These are phyloP conservation scores for Tetrapedia diversipes DNA, from an alignment of 2,888 invertebrate species.

Conservation along the genomic window DNA sequence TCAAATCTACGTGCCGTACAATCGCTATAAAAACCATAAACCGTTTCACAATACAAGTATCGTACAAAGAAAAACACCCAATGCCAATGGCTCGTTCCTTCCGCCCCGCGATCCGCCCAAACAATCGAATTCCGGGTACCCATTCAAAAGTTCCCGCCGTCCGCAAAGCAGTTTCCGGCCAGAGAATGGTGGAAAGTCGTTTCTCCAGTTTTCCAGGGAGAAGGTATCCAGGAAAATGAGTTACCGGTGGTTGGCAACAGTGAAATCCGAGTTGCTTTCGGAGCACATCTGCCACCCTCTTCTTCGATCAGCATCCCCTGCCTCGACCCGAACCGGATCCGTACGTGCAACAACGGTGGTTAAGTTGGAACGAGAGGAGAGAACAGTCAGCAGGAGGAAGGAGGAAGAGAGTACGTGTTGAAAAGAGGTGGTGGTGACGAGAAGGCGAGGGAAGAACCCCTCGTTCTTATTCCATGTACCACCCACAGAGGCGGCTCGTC, in stretches of 20 bases:
- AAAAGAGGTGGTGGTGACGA: not conserved
- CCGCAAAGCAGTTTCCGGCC: not conserved
- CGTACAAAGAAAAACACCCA: too few relatives aligned
- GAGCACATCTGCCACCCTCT: slow-evolving; percentile 64
- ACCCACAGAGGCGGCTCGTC: slow-evolving; percentile 71
- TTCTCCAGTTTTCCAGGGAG: slow-evolving; percentile 31
- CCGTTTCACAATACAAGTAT: too few relatives aligned
- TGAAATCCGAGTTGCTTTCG: slow-evolving; percentile 49
- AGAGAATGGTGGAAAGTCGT: not conserved
- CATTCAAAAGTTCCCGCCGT: not conserved
- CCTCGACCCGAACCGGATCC: slow-evolving; percentile 49
- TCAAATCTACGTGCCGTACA: too few relatives aligned
- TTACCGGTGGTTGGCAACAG: slow-evolving; percentile 52
- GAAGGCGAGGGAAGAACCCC: slow-evolving; percentile 53
- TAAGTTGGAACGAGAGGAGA: slow-evolving; percentile 18
- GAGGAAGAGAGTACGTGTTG: too few relatives aligned
- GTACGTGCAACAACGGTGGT: slow-evolving; percentile 10
- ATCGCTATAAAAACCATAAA: too few relatives aligned
- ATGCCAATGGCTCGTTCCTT: too few relatives aligned
- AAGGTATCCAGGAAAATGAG: slow-evolving; percentile 55
- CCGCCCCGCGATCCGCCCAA: too few relatives aligned
- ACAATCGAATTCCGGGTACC: not conserved
- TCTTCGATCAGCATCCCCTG: slow-evolving; percentile 48
- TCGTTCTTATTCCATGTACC: slow-evolving; percentile 74
- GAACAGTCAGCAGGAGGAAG: too few relatives aligned